Percentiles rank a stretch among this genome's conserved stretches.
phyloP scores from a whole-genome alignment of 1,140 invertebrate species.

The Bradysia coprophila region DNA sequence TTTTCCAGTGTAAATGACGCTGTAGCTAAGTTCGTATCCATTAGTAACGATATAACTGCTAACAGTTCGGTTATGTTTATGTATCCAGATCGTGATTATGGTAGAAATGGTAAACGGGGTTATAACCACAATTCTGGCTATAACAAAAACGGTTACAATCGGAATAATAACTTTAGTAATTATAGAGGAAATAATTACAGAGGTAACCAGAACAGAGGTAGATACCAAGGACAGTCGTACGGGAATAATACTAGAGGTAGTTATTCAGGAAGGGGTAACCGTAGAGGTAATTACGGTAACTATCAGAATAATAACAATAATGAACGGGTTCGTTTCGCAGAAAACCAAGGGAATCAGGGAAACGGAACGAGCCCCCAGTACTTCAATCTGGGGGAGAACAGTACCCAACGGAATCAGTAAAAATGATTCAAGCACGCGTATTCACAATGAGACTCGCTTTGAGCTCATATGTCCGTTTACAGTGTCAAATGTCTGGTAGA shows the following conservation, averaged over 20 bases:
- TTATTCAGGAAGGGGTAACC: too few species aligned
- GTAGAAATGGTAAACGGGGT: neutral
- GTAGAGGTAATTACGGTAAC: neutral
- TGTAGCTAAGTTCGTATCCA: too few species aligned
- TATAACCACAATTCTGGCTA: neutral
- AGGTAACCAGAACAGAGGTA: too few species aligned
- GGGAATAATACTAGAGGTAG: too few species aligned
- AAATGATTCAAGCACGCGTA: neutral
- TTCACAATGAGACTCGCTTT: neutral
- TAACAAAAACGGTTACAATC: too few species aligned
- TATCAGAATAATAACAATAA: neutral
- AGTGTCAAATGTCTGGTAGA: neutral
- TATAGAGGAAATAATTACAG: too few species aligned
- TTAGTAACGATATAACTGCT: too few species aligned
- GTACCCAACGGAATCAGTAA: neutral
- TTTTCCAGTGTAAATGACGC: too few species aligned
- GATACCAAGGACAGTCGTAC: too few species aligned
- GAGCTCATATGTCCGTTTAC: neutral
- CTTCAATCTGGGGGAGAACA: neutral
- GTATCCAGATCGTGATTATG: neutral
- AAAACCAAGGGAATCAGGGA: neutral
- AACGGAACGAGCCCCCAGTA: neutral
- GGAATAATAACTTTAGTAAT: too few species aligned
- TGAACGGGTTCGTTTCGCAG: neutral
- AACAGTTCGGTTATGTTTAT: too few species aligned